Evolutionary conservation across 1,140 invertebrate genomes (phyloP), one percentile per base, ranked within the genome.

Genomic region (Eupeodes corollae): DNA sequence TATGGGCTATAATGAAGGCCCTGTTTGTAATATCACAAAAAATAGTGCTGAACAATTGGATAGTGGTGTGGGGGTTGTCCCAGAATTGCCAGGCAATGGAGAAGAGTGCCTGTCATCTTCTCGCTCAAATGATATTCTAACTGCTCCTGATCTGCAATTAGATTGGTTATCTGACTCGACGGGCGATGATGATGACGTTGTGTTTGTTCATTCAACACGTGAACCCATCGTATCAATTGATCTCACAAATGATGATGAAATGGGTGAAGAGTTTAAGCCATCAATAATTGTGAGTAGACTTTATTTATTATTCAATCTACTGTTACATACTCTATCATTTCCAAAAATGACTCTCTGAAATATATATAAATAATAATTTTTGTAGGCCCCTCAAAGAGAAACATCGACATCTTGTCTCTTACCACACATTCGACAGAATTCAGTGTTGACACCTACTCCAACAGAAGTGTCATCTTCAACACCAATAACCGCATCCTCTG

Each of bases 131-230:
- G 61, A 53, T 52, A 76, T 76, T 12, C 72, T 83, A 47, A 75
- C 77, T 16, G 83, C 84, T n/a, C 83, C 84, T 3, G 84, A 88
- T 69, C 67, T 88, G 32, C 85, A 87, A 65, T 67, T 88, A 40
- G 83, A 88, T 59, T 88, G 84, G 81, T 73, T 80, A 0, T 83
- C 79, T 1, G 82, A 84, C 59, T 77, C 78, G 42, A 52, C 49
- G 0, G 73, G 74, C 42, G 73, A 73, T 49, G 79, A 80, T 63
- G 78, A 78, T 50, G 78, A 80, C 46, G 61, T 67, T 12, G 61
- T 67, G 1, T 67, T 65, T 51, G 62, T 67, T 2, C 62, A 67
- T 55, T 68, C 65, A 13, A 68, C 60, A 10, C 48, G 59, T 5
- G 63, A 67, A 42, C 63, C 63, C 5, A 64, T 67, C 39, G 52